These are phyloP conservation scores for Amphilophus citrinellus DNA, from an alignment of 2,113 vertebrate species.

Conservation along the genomic window DNA sequence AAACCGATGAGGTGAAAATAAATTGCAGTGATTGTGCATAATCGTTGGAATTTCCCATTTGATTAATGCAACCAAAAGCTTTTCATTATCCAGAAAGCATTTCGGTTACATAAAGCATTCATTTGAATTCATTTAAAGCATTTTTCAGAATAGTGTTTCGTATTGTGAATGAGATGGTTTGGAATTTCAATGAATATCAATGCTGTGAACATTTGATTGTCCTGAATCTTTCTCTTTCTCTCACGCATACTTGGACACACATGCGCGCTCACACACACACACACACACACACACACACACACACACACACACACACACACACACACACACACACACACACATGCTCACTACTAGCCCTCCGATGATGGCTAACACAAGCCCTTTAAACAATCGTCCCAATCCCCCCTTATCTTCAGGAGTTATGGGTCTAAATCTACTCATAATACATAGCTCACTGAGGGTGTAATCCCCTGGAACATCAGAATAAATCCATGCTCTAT, in stretches of 20 bases:
- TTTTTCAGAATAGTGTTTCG: conserved; percentile 44
- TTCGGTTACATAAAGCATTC: conserved; percentile 62
- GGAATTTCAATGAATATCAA: conserved; percentile 65
- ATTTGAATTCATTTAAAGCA: conserved; percentile 63
- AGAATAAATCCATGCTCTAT: conserved; percentile 77
- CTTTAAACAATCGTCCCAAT: conserved; percentile 80
- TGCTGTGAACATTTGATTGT: conserved; percentile 41
- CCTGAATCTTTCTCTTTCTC: conserved; percentile 29
- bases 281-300: conserved; percentile 16
- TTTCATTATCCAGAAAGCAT: conserved; percentile 68
- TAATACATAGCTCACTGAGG: conserved; percentile 77
- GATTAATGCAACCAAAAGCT: conserved; percentile 65
- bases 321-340: conserved; percentile 20
- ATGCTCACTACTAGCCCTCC: neutral
- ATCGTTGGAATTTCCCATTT: conserved; percentile 62
- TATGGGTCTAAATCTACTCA: conserved; percentile 80
- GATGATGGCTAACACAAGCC: conserved; percentile 67
- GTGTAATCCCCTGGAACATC: conserved; percentile 81
- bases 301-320: neutral
- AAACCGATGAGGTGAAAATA: conserved; percentile 58
- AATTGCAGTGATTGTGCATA: conserved; percentile 48
- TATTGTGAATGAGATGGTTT: conserved; percentile 47
- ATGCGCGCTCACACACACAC: neutral
- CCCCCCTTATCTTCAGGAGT: conserved; percentile 78
- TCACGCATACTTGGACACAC: neutral